phyloP scores from a whole-genome alignment of 2,113 vertebrate species.

The Platysteira castanea region DNA sequence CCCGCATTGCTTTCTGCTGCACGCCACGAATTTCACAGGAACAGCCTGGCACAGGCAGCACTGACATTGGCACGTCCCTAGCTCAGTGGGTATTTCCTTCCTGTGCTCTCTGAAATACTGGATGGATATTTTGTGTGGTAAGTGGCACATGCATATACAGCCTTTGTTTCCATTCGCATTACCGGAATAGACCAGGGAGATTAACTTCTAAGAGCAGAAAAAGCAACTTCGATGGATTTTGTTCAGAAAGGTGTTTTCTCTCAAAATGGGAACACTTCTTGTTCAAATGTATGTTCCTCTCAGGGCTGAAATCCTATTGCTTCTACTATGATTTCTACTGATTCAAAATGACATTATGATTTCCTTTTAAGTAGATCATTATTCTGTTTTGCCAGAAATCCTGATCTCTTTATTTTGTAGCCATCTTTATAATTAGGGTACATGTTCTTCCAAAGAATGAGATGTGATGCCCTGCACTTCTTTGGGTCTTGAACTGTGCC shows the following conservation, averaged over 20 bases:
- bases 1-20: neutral
- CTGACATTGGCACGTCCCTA: neutral
- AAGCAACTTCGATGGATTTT: neutral
- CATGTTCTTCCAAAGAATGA: neutral
- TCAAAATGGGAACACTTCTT: neutral
- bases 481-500: constrained; percentile 30
- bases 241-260: neutral
- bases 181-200: neutral
- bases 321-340: neutral
- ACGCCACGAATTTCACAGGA: neutral
- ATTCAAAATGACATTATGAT: neutral
- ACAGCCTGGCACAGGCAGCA: constrained; percentile 2
- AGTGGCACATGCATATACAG: neutral
- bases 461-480: neutral
- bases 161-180: neutral
- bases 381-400: constrained; percentile 23
- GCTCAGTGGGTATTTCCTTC: constrained; percentile 48
- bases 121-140: neutral
- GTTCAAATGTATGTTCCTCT: neutral
- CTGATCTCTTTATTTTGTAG: neutral
- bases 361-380: neutral
- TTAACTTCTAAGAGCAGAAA: neutral
- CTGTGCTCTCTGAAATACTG: constrained; percentile 29
- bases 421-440: neutral
- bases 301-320: neutral